Evolutionary conservation across 2,113 vertebrate species (phyloP).

Genomic region (Scatophagus argus): DNA sequence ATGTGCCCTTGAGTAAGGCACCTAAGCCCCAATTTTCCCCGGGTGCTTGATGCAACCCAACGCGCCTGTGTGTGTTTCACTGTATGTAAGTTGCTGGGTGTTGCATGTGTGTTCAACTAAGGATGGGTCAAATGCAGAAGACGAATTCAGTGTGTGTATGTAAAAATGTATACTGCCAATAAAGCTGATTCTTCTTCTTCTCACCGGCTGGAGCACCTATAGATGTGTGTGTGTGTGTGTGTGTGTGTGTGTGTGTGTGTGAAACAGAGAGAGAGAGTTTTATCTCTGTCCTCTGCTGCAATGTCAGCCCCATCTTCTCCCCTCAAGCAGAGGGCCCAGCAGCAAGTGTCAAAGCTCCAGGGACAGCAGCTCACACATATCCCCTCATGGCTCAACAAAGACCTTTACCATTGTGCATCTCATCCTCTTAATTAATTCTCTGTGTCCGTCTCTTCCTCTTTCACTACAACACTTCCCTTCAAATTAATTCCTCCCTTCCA

Average conservation of each 20-base stretch:
- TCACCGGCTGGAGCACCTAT: too few relatives aligned
- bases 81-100: too few relatives aligned
- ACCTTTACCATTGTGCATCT: slow-evolving; percentile 51
- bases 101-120: neutral
- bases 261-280: slow-evolving; percentile 1
- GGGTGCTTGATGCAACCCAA: too few relatives aligned
- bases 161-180: too few relatives aligned
- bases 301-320: slow-evolving; percentile 47
- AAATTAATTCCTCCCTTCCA: slow-evolving; percentile 47
- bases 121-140: too few relatives aligned
- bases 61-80: too few relatives aligned
- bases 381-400: slow-evolving; percentile 41
- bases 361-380: slow-evolving; percentile 43
- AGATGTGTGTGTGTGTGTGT: slow-evolving; percentile 14
- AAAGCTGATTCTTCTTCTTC: too few relatives aligned
- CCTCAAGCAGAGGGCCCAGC: slow-evolving; percentile 35
- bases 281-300: slow-evolving; percentile 55
- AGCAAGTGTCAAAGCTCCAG: slow-evolving; percentile 51
- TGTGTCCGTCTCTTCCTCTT: slow-evolving; percentile 16
- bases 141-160: too few relatives aligned
- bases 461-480: slow-evolving; percentile 23
- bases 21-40: too few relatives aligned
- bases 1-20: too few relatives aligned
- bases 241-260: slow-evolving; percentile 6
- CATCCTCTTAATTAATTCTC: slow-evolving; percentile 53